These are phyloP conservation scores for Cheumatopsyche charites DNA, from an alignment of 1,140 invertebrate species.

Conservation along the genomic window DNA sequence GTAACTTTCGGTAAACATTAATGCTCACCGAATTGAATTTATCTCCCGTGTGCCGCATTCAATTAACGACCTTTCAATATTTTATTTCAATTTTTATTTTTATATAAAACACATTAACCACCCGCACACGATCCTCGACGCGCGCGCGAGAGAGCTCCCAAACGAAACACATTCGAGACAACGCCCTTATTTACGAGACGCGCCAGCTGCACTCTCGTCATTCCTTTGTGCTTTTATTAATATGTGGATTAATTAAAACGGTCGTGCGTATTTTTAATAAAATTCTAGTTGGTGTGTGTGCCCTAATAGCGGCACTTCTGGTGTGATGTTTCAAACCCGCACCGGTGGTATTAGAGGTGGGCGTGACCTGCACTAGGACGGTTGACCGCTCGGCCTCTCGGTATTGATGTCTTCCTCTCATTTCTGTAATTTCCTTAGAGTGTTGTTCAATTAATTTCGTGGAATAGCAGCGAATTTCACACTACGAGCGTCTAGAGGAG, in stretches of 20 bases:
- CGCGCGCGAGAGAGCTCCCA: too few relatives aligned
- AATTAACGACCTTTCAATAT: slow-evolving; percentile 16
- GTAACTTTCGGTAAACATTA: slow-evolving; percentile 6
- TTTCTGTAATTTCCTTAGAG: slow-evolving; percentile 13
- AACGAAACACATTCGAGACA: too few relatives aligned
- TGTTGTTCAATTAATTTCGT: not conserved
- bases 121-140: too few relatives aligned
- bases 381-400: not conserved
- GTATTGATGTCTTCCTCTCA: slow-evolving; percentile 24
- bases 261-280: too few relatives aligned
- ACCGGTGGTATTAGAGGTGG: not conserved
- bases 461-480: not conserved
- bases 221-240: too few relatives aligned
- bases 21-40: slow-evolving; percentile 24
- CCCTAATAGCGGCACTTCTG: too few relatives aligned
- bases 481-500: too few relatives aligned
- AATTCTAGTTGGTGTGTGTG: too few relatives aligned
- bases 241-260: too few relatives aligned
- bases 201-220: slow-evolving; percentile 8
- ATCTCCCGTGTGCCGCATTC: slow-evolving; percentile 19
- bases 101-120: too few relatives aligned
- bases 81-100: not conserved
- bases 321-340: too few relatives aligned
- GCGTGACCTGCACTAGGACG: slow-evolving; percentile 4
- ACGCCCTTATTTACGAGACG: slow-evolving; percentile 20